Evolutionary conservation across 2,113 vertebrate genomes (phyloP), one percentile per base, ranked within the genome.

Genomic region (Todiramphus saurophagus): DNA sequence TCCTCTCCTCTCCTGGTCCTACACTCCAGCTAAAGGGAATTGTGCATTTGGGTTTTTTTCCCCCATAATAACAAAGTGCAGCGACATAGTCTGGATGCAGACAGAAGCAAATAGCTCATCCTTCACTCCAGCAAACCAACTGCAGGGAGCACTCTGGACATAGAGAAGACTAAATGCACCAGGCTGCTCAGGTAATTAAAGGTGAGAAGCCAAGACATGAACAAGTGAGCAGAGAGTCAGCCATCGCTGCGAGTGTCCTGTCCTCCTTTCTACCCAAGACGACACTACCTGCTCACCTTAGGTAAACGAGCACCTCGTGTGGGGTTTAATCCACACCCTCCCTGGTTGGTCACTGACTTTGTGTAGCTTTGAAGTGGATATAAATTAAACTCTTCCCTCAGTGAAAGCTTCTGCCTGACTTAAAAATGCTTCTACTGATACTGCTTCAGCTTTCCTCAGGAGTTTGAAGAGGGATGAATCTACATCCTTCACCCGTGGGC

Each of bases 51-150:
- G 46, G 46, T 4, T 46, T 46, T 21, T 82, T n/a, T 16, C 13
- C 3, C 56, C 39, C 13, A 1, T 14, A 10, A 50, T 11, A 46
- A n/a, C 1, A 6, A 89, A 59, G 46, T 3, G 10, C 10, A 24
- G 60, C 64, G 41, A 14, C 18, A 8, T 0, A n/a, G 81, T 12
- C 46, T 84, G 85, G 74, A 7, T 16, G 66, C 28, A 72, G 46
- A 11, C 4, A 31, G 2, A 21, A 33, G 25, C 1, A 0, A 75
- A 12, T 0, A 56, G 43, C 39, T 43, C 17, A 2, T 13, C 87
- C 60, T 70, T 82, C 46, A 14, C n/a, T 24, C 15, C 9, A 27
- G 41, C 76, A 83, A 66, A 39, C 17, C 67, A 37, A 2, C 15
- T 53, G 83, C 92, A 51, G 74, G 6, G 55, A 4, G 48, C 10